phyloP scores from a whole-genome alignment of 2,888 invertebrate species.

The Peribatodes rhomboidaria region DNA sequence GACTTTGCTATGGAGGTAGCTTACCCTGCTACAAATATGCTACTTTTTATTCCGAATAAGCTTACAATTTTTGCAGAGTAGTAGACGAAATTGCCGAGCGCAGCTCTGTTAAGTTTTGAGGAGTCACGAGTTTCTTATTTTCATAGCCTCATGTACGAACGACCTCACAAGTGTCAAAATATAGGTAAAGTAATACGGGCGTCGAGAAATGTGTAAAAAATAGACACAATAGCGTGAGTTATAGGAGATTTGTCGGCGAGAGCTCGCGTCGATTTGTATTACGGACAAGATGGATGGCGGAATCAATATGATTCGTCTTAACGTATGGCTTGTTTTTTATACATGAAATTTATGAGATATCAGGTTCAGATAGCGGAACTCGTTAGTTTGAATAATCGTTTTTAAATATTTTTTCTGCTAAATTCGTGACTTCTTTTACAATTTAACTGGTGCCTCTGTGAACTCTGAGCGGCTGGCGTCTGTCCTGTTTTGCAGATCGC shows the following conservation, averaged over 20 bases:
- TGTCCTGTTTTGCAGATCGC: too few species aligned
- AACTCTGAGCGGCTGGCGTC: too few species aligned
- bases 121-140: not conserved
- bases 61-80: too few species aligned
- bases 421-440: too few species aligned
- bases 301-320: slow-evolving; percentile 13
- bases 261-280: slow-evolving; percentile 18
- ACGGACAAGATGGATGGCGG: slow-evolving; percentile 11
- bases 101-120: too few species aligned
- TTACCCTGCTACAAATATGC: too few species aligned
- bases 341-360: not conserved
- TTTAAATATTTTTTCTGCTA: too few species aligned
- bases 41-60: too few species aligned
- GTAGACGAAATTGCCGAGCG: too few species aligned
- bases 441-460: too few species aligned
- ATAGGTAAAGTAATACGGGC: slow-evolving; percentile 3
- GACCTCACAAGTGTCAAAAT: slow-evolving; percentile 7
- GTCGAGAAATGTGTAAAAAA: slow-evolving; percentile 27
- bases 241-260: slow-evolving; percentile 30
- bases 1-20: too few species aligned
- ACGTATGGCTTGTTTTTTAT: not conserved
- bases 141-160: not conserved
- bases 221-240: slow-evolving; percentile 28
- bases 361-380: not conserved
- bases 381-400: not conserved